Evolutionary conservation across 2,888 invertebrate genomes (phyloP).

Genomic region (Rotaria socialis): DNA sequence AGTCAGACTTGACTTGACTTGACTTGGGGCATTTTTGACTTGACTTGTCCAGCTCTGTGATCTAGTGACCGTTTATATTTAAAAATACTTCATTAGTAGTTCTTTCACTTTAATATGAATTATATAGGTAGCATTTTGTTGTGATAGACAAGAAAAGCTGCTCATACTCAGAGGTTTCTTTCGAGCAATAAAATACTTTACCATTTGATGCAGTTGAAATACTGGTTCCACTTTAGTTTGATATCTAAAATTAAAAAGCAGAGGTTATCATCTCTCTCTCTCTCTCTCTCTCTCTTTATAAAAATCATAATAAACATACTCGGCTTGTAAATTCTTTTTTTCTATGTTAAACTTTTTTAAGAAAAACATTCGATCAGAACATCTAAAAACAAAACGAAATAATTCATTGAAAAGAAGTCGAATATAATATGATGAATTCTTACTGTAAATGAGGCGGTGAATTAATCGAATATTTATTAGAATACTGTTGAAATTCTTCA

Average conservation of each 20-base stretch:
- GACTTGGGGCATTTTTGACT: no score
- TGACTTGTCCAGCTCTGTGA: no score
- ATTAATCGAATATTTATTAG: neutral
- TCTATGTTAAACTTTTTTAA: neutral
- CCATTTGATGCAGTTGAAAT: neutral
- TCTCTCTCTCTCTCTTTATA: neutral
- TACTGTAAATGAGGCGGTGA: slow-evolving; percentile 15
- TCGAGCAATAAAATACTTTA: neutral
- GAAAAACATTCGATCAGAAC: slow-evolving; percentile 35
- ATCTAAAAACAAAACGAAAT: neutral
- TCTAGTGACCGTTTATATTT: no score
- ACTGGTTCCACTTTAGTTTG: neutral
- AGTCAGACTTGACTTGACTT: no score
- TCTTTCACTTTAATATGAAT: no score
- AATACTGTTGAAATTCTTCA: neutral
- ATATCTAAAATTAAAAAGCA: neutral
- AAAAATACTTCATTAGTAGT: no score
- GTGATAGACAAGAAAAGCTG: no score
- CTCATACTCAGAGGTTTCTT: no score
- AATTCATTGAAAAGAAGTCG: neutral
- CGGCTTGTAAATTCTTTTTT: neutral
- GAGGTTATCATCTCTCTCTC: neutral
- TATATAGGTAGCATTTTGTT: no score
- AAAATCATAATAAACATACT: neutral
- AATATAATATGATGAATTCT: neutral